These are phyloP conservation scores for Melinaea marsaeus DNA, from an alignment of 2,888 invertebrate species.

Conservation along the genomic window DNA sequence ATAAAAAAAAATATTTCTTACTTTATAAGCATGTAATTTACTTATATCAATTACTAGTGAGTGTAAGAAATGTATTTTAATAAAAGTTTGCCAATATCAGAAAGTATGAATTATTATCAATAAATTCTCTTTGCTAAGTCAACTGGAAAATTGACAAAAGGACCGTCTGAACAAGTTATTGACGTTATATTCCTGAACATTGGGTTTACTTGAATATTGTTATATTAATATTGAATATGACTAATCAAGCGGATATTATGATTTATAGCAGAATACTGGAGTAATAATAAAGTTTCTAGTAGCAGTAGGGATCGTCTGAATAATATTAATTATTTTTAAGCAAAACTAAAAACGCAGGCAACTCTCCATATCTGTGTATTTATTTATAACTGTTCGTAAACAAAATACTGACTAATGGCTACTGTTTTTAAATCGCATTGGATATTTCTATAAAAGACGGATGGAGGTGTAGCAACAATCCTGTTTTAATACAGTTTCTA, in stretches of 20 bases:
- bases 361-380: no score
- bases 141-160: slow-evolving; percentile 6
- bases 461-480: no score
- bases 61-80: neutral
- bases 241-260: slow-evolving; percentile 3
- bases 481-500: no score
- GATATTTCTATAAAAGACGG: no score
- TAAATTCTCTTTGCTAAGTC: slow-evolving; percentile 5
- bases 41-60: slow-evolving; percentile 16
- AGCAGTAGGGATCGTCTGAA: neutral
- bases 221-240: slow-evolving; percentile 1
- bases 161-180: slow-evolving; percentile 4
- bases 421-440: no score
- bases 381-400: no score
- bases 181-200: slow-evolving; percentile 3
- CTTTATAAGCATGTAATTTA: no score
- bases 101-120: slow-evolving; percentile 3
- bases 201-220: neutral
- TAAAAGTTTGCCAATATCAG: neutral
- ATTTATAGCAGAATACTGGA: neutral
- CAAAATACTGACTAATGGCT: no score
- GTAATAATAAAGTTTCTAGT: neutral
- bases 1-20: no score
- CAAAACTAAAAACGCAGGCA: no score
- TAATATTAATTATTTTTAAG: no score